Evolutionary conservation across 2,113 vertebrate genomes (phyloP).

Genomic region (Agelaius phoeniceus): DNA sequence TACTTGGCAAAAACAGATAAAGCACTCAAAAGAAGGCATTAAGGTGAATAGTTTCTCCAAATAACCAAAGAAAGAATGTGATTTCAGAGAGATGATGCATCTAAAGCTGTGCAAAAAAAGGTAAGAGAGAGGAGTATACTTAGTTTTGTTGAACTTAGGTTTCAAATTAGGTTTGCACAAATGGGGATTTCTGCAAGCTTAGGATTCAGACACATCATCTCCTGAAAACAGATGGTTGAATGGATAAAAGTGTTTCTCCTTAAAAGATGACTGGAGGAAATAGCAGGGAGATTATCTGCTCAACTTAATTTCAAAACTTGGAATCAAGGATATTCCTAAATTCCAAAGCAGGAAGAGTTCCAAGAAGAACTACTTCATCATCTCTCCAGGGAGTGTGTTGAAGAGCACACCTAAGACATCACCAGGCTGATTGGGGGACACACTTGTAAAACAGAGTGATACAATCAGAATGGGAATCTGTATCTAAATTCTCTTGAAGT

Average conservation of each 20-base stretch:
- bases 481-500: not conserved
- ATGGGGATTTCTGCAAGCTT: not conserved
- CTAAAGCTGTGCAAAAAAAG: not conserved
- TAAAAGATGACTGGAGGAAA: not conserved
- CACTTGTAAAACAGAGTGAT: not conserved
- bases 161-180: not conserved
- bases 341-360: not conserved
- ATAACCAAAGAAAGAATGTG: not conserved
- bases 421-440: not conserved
- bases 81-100: not conserved
- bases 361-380: not conserved
- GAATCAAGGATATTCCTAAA: not conserved
- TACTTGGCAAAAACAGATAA: not conserved
- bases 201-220: not conserved
- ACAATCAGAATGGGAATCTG: not conserved
- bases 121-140: not conserved
- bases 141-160: not conserved
- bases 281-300: not conserved
- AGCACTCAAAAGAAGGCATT: not conserved
- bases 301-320: not conserved
- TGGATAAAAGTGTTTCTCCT: not conserved
- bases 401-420: not conserved
- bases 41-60: not conserved
- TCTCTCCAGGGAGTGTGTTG: not conserved
- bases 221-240: not conserved